Conservation (phyloP, 2,797 vertebrate genomes). For the Myotis myotis region DNA sequence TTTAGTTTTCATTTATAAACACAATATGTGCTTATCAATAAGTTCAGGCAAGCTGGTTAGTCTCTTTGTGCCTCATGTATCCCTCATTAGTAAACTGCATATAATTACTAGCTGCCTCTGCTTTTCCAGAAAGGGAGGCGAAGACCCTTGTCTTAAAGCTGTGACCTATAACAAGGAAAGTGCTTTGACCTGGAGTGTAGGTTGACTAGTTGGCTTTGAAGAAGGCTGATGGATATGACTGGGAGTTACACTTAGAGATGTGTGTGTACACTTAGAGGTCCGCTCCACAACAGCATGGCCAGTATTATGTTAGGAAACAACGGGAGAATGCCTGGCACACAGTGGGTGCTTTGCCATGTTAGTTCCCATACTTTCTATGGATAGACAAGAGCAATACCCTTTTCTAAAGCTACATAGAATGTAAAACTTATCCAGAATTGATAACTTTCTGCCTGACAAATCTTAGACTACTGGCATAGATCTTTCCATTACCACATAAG, state of each 20-base stretch:
- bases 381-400: neutral
- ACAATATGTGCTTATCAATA: neutral
- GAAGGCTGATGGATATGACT: neutral
- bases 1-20: neutral
- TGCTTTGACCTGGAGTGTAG: neutral
- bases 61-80: neutral
- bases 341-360: neutral
- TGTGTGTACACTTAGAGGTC: neutral
- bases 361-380: neutral
- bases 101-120: neutral
- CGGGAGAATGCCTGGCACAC: neutral
- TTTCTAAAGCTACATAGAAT: neutral
- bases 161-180: neutral
- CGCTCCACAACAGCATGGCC: neutral
- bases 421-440: neutral
- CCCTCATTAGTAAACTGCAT: neutral
- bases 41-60: neutral
- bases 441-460: neutral
- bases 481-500: neutral
- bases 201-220: neutral
- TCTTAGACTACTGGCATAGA: neutral
- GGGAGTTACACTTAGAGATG: neutral
- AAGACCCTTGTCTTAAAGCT: neutral
- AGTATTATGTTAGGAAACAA: neutral
- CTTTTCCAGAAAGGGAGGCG: neutral